These are phyloP conservation scores for Lasiurus cinereus DNA, from an alignment of 2,113 vertebrate genomes.

Conservation along the genomic window DNA sequence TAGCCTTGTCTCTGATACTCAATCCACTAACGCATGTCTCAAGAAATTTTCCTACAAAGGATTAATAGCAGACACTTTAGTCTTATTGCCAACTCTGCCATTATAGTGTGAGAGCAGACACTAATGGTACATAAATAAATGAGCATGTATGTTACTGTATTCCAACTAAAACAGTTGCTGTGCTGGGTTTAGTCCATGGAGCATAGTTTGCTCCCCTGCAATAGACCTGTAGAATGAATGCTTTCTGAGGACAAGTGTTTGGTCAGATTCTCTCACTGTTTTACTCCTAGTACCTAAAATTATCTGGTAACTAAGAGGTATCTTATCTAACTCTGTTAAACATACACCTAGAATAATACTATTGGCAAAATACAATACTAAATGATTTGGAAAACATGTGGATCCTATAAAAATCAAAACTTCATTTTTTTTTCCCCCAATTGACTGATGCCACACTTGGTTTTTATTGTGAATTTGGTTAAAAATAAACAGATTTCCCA, in stretches of 20 bases:
- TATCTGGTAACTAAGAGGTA: neutral
- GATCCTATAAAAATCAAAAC: neutral
- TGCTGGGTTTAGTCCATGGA: too few species aligned
- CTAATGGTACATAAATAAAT: neutral
- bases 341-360: neutral
- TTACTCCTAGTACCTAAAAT: neutral
- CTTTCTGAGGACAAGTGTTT: neutral
- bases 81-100: neutral
- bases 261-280: neutral
- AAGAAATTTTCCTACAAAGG: neutral
- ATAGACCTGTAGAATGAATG: neutral
- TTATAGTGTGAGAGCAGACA: neutral
- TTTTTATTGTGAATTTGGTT: constrained; percentile 20
- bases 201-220: neutral
- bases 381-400: neutral
- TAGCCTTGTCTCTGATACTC: neutral
- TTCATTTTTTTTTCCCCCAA: neutral
- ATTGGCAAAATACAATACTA: neutral
- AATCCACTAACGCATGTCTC: neutral
- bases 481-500: neutral
- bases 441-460: neutral
- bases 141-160: neutral
- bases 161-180: neutral
- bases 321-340: neutral
- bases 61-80: neutral